Evolutionary conservation across 2,888 invertebrate species (phyloP).

Genomic region (Heliconius ethilla): DNA sequence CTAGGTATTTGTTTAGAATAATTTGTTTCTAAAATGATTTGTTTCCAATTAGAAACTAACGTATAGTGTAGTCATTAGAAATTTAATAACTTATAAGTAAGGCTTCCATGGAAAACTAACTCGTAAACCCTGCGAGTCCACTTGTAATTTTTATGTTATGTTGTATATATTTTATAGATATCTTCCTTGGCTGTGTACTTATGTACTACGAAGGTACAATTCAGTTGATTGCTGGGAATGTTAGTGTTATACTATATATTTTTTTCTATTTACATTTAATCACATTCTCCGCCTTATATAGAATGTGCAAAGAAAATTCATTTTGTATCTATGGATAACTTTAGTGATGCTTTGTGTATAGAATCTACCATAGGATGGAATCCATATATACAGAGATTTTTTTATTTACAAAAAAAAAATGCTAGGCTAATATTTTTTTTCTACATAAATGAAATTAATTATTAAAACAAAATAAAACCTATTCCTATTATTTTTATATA

Average conservation of each 20-base stretch:
- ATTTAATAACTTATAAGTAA: constrained; percentile 12
- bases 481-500: neutral
- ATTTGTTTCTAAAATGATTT: neutral
- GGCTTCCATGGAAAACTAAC: constrained; percentile 5
- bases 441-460: neutral
- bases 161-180: constrained; percentile 11
- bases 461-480: neutral
- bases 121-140: constrained; percentile 43
- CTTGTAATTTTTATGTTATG: constrained; percentile 17
- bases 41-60: constrained; percentile 11
- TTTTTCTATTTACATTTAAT: neutral
- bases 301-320: neutral
- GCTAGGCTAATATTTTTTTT: neutral
- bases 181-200: constrained; percentile 1
- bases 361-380: no score
- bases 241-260: neutral
- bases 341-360: neutral
- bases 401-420: neutral
- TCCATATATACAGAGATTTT: neutral
- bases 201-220: neutral
- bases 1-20: neutral
- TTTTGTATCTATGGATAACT: neutral
- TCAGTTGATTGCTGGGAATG: constrained; percentile 7
- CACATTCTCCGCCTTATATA: neutral
- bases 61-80: constrained; percentile 4